Base-by-base conservation (phyloP, 2,797 vertebrate genomes). In the Acestrorhynchus altus region DNA sequence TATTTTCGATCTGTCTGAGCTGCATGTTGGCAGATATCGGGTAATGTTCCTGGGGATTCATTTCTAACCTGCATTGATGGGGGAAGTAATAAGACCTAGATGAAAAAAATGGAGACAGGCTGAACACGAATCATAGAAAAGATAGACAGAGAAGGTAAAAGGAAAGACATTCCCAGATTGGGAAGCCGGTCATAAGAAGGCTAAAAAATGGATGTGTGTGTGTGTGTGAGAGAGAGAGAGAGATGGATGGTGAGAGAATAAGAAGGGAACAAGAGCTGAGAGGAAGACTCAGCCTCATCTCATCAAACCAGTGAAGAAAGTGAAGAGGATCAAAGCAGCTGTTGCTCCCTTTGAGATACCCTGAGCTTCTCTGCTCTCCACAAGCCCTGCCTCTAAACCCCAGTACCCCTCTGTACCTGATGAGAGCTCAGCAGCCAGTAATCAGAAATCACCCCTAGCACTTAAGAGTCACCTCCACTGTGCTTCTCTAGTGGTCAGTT, bases 261-360 rank as follows among this genome's bases (percentile, higher is more conserved):
- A 67, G 42, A 47, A 24, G 57, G 57, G 68, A 63, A 66, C 16
- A 18, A 69, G 44, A 75, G 81, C 76, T 74, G 75, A 52, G 76
- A 72, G 70, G 59, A 75, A 67, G 26, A 44, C 59, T 13, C 46
- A 52, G 79, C 81, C 75, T 80, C 51, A 57, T 85, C 77, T 84
- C 68, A 78, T 78, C 76, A 61, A 66, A 71, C 78, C 66, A 22
- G 18, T 73, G 69, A 74, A 68, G 77, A 67, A 72, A 68, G 76
- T 59, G 60, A 54, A 64, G 63, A 42, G 74, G 74, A 80, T 83
- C 76, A 74, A 80, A 77, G 78, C 68, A 72, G 59, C 44, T 51
- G 65, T 76, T 69, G 49, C 66, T 80, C 26, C 60, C 64, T 78
- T 24, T 61, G 72, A 67, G 72, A 75, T 24, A 40, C 65, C 68